A percentile compares a stretch with the other conserved stretches of the same genome.
phyloP scores from a whole-genome alignment of 1,140 invertebrate species.

The Liolophura sinensis region DNA sequence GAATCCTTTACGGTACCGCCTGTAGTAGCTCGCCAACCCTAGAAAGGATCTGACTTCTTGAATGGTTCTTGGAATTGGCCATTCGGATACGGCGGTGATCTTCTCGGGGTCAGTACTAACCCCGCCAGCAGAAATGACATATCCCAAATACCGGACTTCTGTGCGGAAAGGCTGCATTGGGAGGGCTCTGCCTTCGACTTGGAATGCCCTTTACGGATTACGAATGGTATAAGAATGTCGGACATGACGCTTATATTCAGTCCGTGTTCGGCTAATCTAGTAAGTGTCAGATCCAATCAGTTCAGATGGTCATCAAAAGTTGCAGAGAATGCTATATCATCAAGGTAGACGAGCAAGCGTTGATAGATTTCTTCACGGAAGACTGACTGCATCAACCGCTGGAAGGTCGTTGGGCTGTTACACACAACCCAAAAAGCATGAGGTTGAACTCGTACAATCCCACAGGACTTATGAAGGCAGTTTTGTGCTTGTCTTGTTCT shows the following conservation, averaged over 20 bases:
- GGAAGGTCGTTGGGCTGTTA: conserved; percentile 55
- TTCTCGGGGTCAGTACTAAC: conserved; percentile 55
- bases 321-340: conserved; percentile 34
- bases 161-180: conserved; percentile 53
- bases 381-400: conserved; percentile 61
- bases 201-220: too few species aligned
- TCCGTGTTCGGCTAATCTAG: conserved; percentile 20
- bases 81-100: conserved; percentile 45
- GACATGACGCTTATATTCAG: too few species aligned
- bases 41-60: conserved; percentile 57
- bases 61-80: conserved; percentile 30
- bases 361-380: conserved; percentile 34
- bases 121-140: conserved; percentile 16
- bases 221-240: too few species aligned
- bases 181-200: conserved; percentile 27
- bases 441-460: conserved; percentile 20
- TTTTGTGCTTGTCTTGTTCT: conserved; percentile 45
- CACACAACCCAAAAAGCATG: conserved; percentile 12
- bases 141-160: conserved; percentile 18
- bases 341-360: conserved; percentile 30
- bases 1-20: conserved; percentile 47
- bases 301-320: conserved; percentile 27
- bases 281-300: conserved; percentile 32
- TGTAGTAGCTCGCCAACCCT: conserved; percentile 56
- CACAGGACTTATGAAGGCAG: conserved; percentile 34